Evolutionary conservation across 2,888 invertebrate species (phyloP).

Genomic region (Eilema griseolum): DNA sequence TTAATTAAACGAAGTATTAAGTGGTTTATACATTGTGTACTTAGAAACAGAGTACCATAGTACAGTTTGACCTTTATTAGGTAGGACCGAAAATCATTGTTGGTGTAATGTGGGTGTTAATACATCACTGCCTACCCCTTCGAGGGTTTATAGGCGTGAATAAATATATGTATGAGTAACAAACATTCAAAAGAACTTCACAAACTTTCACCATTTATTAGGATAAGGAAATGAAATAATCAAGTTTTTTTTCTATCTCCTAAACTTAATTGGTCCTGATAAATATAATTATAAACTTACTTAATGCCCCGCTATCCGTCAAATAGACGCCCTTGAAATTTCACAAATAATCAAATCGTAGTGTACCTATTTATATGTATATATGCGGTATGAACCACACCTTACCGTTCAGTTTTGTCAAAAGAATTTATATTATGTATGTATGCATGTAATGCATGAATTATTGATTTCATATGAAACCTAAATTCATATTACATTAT

Average conservation of each 20-base stretch:
- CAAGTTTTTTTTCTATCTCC: no score
- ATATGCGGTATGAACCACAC: slow-evolving; percentile 16
- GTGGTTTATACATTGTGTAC: not conserved
- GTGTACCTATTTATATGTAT: slow-evolving; percentile 9
- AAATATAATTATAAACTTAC: not conserved
- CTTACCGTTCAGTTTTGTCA: slow-evolving; percentile 7
- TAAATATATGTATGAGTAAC: no score
- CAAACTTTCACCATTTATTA: no score
- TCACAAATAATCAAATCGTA: slow-evolving; percentile 7
- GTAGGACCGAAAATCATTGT: no score
- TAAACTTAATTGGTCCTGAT: not conserved
- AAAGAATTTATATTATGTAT: slow-evolving; percentile 21
- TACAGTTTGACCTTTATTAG: no score
- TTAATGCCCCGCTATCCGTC: not conserved
- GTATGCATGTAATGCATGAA: slow-evolving; percentile 21
- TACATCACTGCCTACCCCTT: no score
- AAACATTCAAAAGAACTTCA: no score
- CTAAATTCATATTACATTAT: slow-evolving; percentile 26
- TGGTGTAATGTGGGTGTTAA: no score
- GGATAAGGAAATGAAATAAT: no score
- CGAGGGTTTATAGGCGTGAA: no score
- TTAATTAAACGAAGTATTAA: slow-evolving; percentile 6
- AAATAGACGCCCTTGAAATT: slow-evolving; percentile 10
- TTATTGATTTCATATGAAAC: slow-evolving; percentile 23
- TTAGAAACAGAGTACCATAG: no score